Base-by-base conservation (phyloP, 30 jellyfish, hydroid and myxozoan genomes). In the Rhopilema esculentum region DNA sequence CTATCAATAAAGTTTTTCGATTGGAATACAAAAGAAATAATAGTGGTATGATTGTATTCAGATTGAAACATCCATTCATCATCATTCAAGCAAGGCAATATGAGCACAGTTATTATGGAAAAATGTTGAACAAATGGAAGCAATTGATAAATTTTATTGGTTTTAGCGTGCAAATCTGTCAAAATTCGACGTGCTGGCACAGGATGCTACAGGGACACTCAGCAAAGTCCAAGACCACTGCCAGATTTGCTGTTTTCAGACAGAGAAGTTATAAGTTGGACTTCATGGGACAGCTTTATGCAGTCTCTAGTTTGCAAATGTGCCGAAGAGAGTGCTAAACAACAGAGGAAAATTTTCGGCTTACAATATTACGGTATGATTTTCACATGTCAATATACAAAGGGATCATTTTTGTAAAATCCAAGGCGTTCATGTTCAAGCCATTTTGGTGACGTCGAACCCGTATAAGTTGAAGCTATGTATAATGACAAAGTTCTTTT, bases 171-270 rank as follows among this genome's bases (percentile, higher is more conserved):
- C 82, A 8, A 31, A 29, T 27, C 23, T 2, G 64, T 71, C 4
- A 9, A 8, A 8, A 25, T 71, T 27, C n/a, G 66, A 71, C 33
- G 82, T 25, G 66, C 28, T 8, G 82, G 66, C 64, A 29, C 15
- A 9, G 82, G 82, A 23, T 71, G 82, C 66, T 71, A 71, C 66
- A 71, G 66, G 49, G 82, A 71, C 82, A 71, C 27, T 26, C 66
- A 71, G 9, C 24, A 27, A 8, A n/a, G 7, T 8, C 78, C 78
- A 27, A 71, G 82, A 24, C 82, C 82, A 1, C 82, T 71, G 4
- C 82, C 82, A 27, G 72, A 75, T 16, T 40, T 75, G 50, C 51
- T 27, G 25, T 75, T 75, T 27, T 30, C 86, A 18, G 86, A 33
- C 73, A 33, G 86, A 50, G 86, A 33, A 7, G 20, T 26, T 7